phyloP scores from a whole-genome alignment of 1,140 invertebrate genomes.

The Physella acuta region DNA sequence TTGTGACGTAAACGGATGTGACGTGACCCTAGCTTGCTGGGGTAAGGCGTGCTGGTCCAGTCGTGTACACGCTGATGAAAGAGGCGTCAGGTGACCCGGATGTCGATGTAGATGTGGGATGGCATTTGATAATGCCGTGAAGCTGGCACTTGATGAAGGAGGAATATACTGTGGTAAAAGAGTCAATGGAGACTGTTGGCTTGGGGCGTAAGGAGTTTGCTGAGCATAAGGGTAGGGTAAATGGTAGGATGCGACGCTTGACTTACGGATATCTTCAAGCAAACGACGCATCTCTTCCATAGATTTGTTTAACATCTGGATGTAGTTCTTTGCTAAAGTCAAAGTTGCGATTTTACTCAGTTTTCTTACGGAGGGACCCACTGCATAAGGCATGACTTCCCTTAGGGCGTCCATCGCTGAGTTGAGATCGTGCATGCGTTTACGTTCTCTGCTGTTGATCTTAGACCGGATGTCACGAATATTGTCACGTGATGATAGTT shows the following conservation, averaged over 20 bases:
- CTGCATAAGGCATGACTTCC: conserved; percentile 66
- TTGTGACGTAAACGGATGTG: no score
- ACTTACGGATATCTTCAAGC: conserved; percentile 34
- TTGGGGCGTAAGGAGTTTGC: no score
- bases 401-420: conserved; percentile 51
- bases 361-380: conserved; percentile 91
- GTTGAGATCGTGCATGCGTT: conserved; percentile 57
- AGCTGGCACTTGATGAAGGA: no score
- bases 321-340: conserved; percentile 95
- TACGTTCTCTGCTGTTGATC: conserved; percentile 51
- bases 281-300: conserved; percentile 46
- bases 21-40: background rate
- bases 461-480: conserved; percentile 34
- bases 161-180: no score
- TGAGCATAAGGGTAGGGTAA: no score
- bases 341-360: conserved; percentile 98
- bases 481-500: conserved; percentile 26
- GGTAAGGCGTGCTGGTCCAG: background rate
- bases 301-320: conserved; percentile 80
- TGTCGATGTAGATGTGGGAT: background rate
- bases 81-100: background rate
- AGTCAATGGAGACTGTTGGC: no score
- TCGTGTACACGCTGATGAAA: background rate
- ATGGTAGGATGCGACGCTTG: background rate
- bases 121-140: background rate